These are phyloP conservation scores for Dolichallabes microphthalmus DNA, from an alignment of 2,113 vertebrate species.

Conservation along the genomic window DNA sequence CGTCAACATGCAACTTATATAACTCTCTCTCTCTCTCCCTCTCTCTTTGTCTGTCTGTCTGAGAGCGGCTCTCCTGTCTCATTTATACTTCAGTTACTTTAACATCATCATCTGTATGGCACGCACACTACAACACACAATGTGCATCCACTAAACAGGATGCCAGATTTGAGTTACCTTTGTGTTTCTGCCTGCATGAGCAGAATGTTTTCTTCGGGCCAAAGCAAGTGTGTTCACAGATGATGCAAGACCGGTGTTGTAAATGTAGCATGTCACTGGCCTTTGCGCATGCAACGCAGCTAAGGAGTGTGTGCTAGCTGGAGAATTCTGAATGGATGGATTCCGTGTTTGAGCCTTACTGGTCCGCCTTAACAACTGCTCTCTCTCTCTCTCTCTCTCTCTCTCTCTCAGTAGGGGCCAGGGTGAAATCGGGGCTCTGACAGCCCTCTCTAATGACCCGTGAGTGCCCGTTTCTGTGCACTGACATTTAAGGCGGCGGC, in stretches of 20 bases:
- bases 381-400: slow-evolving; percentile 20
- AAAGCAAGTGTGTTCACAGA: not conserved
- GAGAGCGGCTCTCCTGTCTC: slow-evolving; percentile 15
- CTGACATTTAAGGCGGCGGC: slow-evolving; percentile 56
- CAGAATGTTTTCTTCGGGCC: not conserved
- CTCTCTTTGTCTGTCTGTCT: slow-evolving; percentile 23
- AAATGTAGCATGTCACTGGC: not conserved
- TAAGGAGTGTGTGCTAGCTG: not conserved
- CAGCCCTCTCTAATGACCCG: slow-evolving; percentile 56
- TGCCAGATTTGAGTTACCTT: not conserved
- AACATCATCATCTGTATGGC: slow-evolving; percentile 34
- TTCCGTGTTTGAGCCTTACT: slow-evolving; percentile 17
- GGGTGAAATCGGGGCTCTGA: slow-evolving; percentile 45
- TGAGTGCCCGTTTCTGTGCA: slow-evolving; percentile 50
- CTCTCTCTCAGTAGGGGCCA: slow-evolving; percentile 25
- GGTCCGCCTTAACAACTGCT: slow-evolving; percentile 34
- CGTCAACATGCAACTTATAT: slow-evolving; percentile 49
- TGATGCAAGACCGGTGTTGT: not conserved
- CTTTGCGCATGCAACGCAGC: not conserved
- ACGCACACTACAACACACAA: not conserved
- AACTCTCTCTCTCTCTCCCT: slow-evolving; percentile 13
- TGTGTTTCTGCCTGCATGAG: not conserved
- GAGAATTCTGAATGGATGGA: slow-evolving; percentile 40
- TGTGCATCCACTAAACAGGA: not conserved
- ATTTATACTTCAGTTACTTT: slow-evolving; percentile 5